Conservation (phyloP, 1,140 invertebrate species). For the Apis cerana region DNA sequence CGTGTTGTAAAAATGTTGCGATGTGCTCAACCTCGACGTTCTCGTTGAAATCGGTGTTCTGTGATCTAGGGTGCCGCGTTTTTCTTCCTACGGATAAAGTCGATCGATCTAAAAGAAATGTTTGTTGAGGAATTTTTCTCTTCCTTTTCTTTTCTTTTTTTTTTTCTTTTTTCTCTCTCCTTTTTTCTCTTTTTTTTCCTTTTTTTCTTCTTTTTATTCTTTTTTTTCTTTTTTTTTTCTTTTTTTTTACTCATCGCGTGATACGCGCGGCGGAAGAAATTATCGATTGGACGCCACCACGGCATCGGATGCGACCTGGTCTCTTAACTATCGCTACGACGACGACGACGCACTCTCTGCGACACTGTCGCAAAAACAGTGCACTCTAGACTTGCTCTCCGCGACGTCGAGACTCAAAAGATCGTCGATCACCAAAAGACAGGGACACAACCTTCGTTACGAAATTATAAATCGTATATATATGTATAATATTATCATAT, state of each 20-base stretch:
- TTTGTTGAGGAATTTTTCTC: no score
- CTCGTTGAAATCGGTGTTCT: conserved; percentile 9
- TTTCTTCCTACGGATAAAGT: conserved; percentile 31
- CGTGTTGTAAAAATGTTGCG: background rate
- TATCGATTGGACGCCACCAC: conserved; percentile 24
- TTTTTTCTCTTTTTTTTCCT: no score
- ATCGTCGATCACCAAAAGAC: conserved; percentile 50
- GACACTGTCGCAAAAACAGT: conserved; percentile 40
- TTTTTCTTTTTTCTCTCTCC: no score
- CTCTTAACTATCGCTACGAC: conserved; percentile 20
- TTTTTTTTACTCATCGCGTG: background rate
- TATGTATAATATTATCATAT: conserved; percentile 50
- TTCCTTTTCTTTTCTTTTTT: no score
- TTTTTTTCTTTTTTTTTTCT: no score
- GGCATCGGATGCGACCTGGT: conserved; percentile 35
- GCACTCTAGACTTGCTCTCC: conserved; percentile 58
- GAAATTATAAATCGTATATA: conserved; percentile 74
- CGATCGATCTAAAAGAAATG: no score
- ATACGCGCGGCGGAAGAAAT: background rate
- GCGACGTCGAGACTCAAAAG: conserved; percentile 65
- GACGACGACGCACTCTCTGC: conserved; percentile 45
- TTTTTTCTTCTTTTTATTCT: no score
- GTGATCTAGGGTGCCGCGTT: conserved; percentile 41
- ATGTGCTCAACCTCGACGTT: conserved; percentile 36
- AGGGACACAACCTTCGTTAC: conserved; percentile 80